Evolutionary conservation across 2,888 invertebrate species (phyloP).

Genomic region (Scaeva pyrastri): DNA sequence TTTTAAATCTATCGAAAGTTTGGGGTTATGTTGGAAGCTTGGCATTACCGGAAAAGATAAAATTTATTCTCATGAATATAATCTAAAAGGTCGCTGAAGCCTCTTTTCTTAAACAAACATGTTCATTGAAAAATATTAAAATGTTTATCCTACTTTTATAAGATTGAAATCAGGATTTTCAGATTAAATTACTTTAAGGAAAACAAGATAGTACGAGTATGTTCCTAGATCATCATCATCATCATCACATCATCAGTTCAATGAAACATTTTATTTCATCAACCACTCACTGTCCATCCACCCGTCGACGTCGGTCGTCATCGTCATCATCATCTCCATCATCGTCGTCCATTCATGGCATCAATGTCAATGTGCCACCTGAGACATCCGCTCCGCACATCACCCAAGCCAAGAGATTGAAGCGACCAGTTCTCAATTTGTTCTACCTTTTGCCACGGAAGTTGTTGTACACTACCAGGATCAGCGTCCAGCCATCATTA

Average conservation of each 20-base stretch:
- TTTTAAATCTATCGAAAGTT: no score
- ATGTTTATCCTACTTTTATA: no score
- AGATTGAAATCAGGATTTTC: no score
- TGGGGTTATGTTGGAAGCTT: no score
- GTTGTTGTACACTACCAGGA: constrained; percentile 34
- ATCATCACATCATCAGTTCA: constrained; percentile 5
- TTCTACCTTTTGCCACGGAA: constrained; percentile 64
- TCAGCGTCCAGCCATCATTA: constrained; percentile 26
- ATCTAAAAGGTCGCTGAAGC: no score
- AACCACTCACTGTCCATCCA: constrained; percentile 9
- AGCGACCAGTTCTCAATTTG: constrained; percentile 67
- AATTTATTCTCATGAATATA: no score
- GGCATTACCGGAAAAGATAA: no score
- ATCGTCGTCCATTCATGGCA: constrained; percentile 62
- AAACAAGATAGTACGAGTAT: neutral
- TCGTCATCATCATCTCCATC: neutral
- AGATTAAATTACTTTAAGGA: no score
- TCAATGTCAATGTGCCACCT: constrained; percentile 68
- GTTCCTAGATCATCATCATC: neutral
- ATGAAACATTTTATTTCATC: constrained; percentile 30
- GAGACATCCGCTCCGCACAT: constrained; percentile 42
- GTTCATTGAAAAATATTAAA: no score
- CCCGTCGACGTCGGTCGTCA: no score
- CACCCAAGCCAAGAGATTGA: constrained; percentile 49
- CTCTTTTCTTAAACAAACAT: no score